Percentiles rank a stretch among this genome's conserved stretches.
These are phyloP conservation scores for Nestor notabilis DNA, from an alignment of 2,113 vertebrate genomes.

Conservation along the genomic window DNA sequence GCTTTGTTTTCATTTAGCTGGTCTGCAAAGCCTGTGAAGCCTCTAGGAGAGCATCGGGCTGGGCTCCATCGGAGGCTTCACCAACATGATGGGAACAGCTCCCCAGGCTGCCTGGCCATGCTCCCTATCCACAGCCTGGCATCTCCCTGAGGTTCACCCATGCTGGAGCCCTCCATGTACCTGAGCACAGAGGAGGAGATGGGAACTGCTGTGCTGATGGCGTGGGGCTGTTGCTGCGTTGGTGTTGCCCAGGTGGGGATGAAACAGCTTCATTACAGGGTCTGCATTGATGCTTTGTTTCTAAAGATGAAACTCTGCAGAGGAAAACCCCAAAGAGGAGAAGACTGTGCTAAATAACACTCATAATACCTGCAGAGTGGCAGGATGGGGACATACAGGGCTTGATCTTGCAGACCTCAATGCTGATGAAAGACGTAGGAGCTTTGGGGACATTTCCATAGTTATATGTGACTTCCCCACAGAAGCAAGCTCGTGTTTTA, in stretches of 20 bases:
- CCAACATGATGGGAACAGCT: background rate
- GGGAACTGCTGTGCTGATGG: background rate
- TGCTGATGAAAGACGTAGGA: background rate
- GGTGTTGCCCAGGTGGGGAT: background rate
- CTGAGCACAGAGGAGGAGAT: background rate
- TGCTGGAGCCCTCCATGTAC: background rate
- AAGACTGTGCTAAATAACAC: background rate
- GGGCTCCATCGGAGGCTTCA: background rate
- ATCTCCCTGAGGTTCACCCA: background rate
- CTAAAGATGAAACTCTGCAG: background rate
- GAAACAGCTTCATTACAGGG: background rate
- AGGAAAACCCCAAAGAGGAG: background rate
- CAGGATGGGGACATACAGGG: accelerated
- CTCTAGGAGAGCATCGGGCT: background rate
- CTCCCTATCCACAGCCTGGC: background rate
- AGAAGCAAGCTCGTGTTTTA: background rate
- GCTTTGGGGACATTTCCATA: background rate
- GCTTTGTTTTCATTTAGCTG: background rate
- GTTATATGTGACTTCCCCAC: background rate
- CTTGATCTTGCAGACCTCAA: background rate
- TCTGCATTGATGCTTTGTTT: background rate
- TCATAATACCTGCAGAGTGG: accelerated
- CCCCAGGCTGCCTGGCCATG: background rate
- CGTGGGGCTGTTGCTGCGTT: background rate
- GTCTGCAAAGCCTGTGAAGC: background rate